phyloP scores from a whole-genome alignment of 1,140 invertebrate genomes.

The Megalopta genalis region DNA sequence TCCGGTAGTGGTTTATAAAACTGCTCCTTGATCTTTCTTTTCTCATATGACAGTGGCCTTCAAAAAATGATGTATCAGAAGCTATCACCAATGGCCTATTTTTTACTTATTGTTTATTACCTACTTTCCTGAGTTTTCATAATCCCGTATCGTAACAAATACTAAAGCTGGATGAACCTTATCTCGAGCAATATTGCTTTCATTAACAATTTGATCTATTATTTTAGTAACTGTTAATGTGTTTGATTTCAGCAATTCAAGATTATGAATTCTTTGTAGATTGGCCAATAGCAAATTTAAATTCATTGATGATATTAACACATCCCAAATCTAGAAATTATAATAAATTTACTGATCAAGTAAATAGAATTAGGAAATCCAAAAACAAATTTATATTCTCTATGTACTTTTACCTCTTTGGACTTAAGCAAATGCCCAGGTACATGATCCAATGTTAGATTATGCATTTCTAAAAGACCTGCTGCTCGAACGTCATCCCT shows the following conservation, averaged over 20 bases:
- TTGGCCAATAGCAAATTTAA: slow-evolving; percentile 82
- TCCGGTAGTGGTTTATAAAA: slow-evolving; percentile 56
- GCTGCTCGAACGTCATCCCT: slow-evolving; percentile 81
- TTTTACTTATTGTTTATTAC: slow-evolving; percentile 43
- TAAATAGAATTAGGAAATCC: background rate
- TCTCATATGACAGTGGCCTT: slow-evolving; percentile 69
- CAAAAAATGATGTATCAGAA: slow-evolving; percentile 35
- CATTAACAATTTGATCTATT: slow-evolving; percentile 75
- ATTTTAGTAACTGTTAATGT: slow-evolving; percentile 74
- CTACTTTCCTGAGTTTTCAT: slow-evolving; percentile 82
- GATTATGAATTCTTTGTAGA: slow-evolving; percentile 84
- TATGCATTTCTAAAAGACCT: slow-evolving; percentile 77
- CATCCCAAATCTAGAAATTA: slow-evolving; percentile 82
- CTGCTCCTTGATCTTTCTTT: slow-evolving; percentile 67
- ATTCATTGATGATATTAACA: slow-evolving; percentile 82
- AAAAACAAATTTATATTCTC: background rate
- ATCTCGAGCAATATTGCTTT: slow-evolving; percentile 76
- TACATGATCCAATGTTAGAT: slow-evolving; percentile 84
- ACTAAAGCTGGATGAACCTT: slow-evolving; percentile 83
- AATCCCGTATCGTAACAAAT: slow-evolving; percentile 81
- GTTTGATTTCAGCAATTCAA: slow-evolving; percentile 81
- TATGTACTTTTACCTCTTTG: slow-evolving; percentile 77
- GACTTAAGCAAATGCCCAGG: slow-evolving; percentile 84
- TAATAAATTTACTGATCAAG: background rate
- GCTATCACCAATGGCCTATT: slow-evolving; percentile 2